These are phyloP conservation scores for Portunus trituberculatus DNA, from an alignment of 1,140 invertebrate genomes.

Conservation along the genomic window DNA sequence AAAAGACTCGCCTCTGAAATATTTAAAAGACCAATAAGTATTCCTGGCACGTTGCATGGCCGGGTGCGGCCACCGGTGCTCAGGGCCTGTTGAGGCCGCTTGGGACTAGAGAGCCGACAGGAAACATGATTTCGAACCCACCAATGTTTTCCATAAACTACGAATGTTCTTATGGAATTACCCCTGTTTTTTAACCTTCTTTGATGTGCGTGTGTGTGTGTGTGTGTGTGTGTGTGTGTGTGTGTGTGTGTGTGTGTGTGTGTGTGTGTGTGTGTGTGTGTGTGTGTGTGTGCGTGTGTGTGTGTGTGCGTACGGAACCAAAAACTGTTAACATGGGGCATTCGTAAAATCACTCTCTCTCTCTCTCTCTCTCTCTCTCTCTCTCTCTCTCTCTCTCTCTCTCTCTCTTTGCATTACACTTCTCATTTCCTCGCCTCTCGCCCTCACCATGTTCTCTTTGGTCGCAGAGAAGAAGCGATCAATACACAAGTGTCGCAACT, in stretches of 20 bases:
- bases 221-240: slow-evolving; percentile 20
- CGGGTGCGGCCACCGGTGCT: not conserved
- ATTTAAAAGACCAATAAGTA: slow-evolving; percentile 15
- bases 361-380: not conserved
- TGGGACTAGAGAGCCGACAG: not conserved
- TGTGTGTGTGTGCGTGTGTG: not conserved
- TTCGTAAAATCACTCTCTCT: not conserved
- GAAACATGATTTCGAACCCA: not conserved
- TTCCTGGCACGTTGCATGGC: not conserved
- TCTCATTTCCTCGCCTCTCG: not conserved
- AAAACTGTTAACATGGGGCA: not conserved
- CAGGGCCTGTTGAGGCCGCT: not conserved
- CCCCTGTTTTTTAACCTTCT: not conserved
- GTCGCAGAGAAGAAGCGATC: not conserved
- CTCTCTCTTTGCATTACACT: slow-evolving; percentile 10
- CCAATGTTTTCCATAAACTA: slow-evolving; percentile 11
- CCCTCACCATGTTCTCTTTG: not conserved
- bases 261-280: not conserved
- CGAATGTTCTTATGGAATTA: not conserved
- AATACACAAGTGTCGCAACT: not conserved
- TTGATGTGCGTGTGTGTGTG: not conserved
- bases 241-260: slow-evolving; percentile 20
- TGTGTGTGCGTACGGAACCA: not conserved
- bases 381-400: slow-evolving; percentile 8
- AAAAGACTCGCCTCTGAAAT: not conserved